Evolutionary conservation across 92 coral and sea anemone genomes (phyloP), one percentile per base, ranked within the genome.

Genomic region (Galaxea fascicularis): DNA sequence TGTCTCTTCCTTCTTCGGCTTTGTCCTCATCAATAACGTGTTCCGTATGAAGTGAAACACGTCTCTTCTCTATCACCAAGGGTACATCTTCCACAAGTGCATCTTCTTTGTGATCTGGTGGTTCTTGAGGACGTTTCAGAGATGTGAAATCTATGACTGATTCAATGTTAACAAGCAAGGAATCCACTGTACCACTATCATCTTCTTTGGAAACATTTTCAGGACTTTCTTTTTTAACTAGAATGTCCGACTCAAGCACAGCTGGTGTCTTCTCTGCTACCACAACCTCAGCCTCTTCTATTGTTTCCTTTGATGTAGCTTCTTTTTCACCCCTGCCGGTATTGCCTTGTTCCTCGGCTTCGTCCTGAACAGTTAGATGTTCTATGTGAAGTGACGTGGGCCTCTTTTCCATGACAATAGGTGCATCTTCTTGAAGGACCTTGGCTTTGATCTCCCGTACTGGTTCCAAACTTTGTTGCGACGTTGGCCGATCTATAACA

Each of bases 251-350:
- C 20, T 79, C 65, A 29, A 77, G 26, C 18, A 24, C 14, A 21
- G 85, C 58, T 35, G 64, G 22, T 78, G 28, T 47, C 46, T 27
- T 58, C 27, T 78, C 83, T 27, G 28, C 35, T n/a, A 58, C 70
- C 70, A 35, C 30, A 57, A 77, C 13, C 18, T 77, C 31, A n/a
- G 70, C 56, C 16, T 59, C 71, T 13, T 28, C 10, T 56, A 59
- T 64, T 4, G 65, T 65, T 53, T 54, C 78, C 46, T n/a, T 54
- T 26, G 27, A 30, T 35, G 6, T 15, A 49, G 56, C 56, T 49
- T 10, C 56, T 49, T 49, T 11, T 49, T 49, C 56, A 49, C 56
- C 17, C 0, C 56, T 49, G 41, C 41, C 41, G 12, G 53, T 65
- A 13, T 11, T 8, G 27, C 10, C 49, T 4, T 53, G n/a, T 3